A percentile compares a stretch with the other conserved stretches of the same genome.
phyloP scores from a whole-genome alignment of 2,113 vertebrate genomes.

The Esox niger region DNA sequence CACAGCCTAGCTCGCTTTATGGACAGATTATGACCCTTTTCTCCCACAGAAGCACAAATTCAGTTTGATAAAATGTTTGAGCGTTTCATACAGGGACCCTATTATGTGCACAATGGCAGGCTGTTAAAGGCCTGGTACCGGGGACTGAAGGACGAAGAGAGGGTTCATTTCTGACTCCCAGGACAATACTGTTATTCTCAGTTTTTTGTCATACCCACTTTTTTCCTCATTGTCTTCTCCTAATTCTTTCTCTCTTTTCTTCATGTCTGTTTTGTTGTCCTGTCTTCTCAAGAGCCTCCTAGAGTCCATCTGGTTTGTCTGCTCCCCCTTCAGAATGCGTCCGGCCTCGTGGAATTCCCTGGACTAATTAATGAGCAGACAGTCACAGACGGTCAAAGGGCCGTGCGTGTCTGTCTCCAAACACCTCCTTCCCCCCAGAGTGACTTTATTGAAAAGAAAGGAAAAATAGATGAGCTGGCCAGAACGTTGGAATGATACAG shows the following conservation, averaged over 20 bases:
- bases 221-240: conserved; percentile 25
- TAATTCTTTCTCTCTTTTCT: conserved; percentile 20
- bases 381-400: conserved; percentile 72
- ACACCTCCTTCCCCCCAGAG: conserved; percentile 58
- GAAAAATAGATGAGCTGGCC: conserved; percentile 71
- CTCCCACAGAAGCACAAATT: conserved; percentile 56
- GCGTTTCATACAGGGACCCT: conserved; percentile 36
- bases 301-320: conserved; percentile 80
- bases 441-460: conserved; percentile 70
- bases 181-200: conserved; percentile 53
- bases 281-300: conserved; percentile 63
- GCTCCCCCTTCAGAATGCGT: conserved; percentile 69
- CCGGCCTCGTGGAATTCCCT: conserved; percentile 74
- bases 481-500: conserved; percentile 59
- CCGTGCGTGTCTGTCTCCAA: conserved; percentile 65
- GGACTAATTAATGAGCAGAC: conserved; percentile 79
- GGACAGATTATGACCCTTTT: conserved; percentile 65
- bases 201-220: conserved; percentile 30
- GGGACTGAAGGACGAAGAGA: conserved; percentile 6
- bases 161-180: conserved; percentile 26
- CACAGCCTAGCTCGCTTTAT: conserved; percentile 65
- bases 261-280: conserved; percentile 58
- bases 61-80: conserved; percentile 56
- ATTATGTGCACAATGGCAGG: conserved; percentile 43
- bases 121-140: neutral